Percentiles rank a stretch among this genome's conserved stretches.
Evolutionary conservation across 2,888 invertebrate species (phyloP).

Genomic region (Allygus modestus): DNA sequence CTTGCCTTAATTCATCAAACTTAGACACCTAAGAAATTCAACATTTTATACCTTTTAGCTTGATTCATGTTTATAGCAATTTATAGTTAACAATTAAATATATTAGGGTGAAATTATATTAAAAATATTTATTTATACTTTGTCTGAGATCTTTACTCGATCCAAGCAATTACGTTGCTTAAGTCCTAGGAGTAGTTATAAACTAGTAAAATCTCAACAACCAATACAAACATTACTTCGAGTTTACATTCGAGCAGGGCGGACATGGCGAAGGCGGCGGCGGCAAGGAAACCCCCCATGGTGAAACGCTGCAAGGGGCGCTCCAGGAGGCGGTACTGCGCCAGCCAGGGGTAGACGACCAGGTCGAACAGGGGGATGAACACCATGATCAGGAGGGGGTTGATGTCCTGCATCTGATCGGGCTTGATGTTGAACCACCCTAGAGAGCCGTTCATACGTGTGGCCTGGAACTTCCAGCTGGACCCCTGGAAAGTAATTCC

Average conservation of each 20-base stretch:
- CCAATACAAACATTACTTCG: conserved; percentile 70
- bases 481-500: conserved; percentile 68
- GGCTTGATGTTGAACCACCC: conserved; percentile 84
- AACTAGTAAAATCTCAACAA: too few relatives aligned
- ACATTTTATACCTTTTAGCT: too few relatives aligned
- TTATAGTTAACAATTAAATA: too few relatives aligned
- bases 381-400: conserved; percentile 86
- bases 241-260: conserved; percentile 78
- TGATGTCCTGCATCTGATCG: conserved; percentile 95
- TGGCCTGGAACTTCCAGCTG: conserved; percentile 81
- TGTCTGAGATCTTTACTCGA: too few relatives aligned
- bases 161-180: too few relatives aligned
- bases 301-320: conserved; percentile 92
- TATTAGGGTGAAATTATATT: too few relatives aligned
- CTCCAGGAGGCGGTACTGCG: conserved; percentile 79
- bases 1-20: too few relatives aligned
- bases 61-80: too few relatives aligned
- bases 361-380: conserved; percentile 91
- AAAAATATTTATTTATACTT: too few relatives aligned
- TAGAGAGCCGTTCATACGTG: conserved; percentile 89
- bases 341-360: conserved; percentile 87
- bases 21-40: too few relatives aligned
- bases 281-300: conserved; percentile 91
- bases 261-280: conserved; percentile 90
- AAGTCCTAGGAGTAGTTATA: too few relatives aligned